Conservation (phyloP, 2,113 vertebrate genomes). For the Myiozetetes cayanensis region DNA sequence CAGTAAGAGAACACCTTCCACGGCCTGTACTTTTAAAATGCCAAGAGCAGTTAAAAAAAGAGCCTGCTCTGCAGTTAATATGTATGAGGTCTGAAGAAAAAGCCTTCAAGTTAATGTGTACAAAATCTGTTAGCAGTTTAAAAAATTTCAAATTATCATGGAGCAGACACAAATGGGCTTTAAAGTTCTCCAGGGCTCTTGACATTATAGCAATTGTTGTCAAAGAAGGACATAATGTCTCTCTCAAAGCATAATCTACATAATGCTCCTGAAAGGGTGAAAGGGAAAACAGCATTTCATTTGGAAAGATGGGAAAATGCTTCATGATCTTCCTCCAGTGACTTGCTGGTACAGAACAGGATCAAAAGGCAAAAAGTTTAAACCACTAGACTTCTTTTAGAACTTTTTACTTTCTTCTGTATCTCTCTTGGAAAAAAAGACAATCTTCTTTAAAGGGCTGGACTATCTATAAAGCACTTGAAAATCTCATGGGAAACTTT, state of each 20-base stretch:
- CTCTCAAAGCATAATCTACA: neutral
- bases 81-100: neutral
- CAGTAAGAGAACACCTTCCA: neutral
- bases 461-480: neutral
- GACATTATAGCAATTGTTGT: neutral
- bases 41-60: neutral
- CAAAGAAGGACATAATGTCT: neutral
- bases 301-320: neutral
- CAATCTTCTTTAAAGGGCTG: neutral
- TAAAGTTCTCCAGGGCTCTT: constrained; percentile 9
- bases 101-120: neutral
- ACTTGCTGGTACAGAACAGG: neutral
- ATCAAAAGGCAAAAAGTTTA: neutral
- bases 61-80: neutral
- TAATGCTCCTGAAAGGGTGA: neutral
- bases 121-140: neutral
- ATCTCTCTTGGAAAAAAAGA: neutral
- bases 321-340: neutral
- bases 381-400: neutral
- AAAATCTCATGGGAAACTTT: neutral
- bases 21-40: neutral
- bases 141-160: neutral
- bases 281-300: neutral
- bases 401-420: neutral
- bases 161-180: neutral